These are phyloP conservation scores for Oryzias sinensis DNA, from an alignment of 2,797 vertebrate genomes.

Conservation along the genomic window DNA sequence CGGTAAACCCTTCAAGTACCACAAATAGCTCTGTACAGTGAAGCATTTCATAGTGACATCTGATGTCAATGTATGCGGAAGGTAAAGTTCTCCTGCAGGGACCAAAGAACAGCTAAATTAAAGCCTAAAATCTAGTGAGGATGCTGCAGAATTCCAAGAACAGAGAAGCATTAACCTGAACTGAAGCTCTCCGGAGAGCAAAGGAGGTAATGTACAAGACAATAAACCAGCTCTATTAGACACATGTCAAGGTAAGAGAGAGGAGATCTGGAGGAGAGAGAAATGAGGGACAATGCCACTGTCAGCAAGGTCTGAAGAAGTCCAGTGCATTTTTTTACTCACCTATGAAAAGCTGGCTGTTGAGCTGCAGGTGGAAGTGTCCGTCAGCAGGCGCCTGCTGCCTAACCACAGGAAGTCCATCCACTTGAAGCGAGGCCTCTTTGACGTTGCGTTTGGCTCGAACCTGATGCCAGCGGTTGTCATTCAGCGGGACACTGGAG, in stretches of 20 bases:
- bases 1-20: not conserved
- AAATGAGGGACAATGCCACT: not conserved
- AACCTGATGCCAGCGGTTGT: constrained; percentile 89
- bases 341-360: constrained; percentile 90
- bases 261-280: not conserved
- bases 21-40: constrained; percentile 3
- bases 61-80: constrained; percentile 12
- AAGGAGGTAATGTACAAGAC: constrained; percentile 2
- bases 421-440: constrained; percentile 81
- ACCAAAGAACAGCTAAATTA: constrained; percentile 1
- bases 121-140: not conserved
- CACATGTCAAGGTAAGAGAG: not conserved
- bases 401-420: constrained; percentile 76
- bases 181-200: not conserved
- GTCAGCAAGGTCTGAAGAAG: not conserved
- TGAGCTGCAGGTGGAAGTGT: constrained; percentile 85
- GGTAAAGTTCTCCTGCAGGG: not conserved
- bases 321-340: constrained; percentile 33
- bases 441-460: constrained; percentile 86
- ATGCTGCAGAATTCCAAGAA: constrained; percentile 2
- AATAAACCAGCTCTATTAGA: not conserved
- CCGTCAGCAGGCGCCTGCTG: constrained; percentile 78
- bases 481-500: constrained; percentile 78
- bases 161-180: constrained; percentile 13
- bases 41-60: constrained; percentile 1